Base-by-base conservation (phyloP, 1,140 invertebrate genomes). In the Potamilus streckersoni region DNA sequence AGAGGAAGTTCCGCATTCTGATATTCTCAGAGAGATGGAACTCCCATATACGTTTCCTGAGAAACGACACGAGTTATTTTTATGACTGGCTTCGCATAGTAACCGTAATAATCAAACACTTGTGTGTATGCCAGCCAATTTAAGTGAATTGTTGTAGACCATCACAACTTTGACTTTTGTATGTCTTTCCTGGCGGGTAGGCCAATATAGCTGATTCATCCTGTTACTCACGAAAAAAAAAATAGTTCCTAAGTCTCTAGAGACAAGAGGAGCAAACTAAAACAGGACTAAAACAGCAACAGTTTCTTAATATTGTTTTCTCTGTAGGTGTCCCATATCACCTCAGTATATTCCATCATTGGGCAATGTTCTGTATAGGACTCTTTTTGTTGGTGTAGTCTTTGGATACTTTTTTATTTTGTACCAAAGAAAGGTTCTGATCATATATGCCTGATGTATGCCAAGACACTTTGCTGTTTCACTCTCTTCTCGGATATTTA, bases 381-480 rank as follows among this genome's bases (percentile, higher is more conserved):
- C 31, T 11, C 20, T 5, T 38, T 60, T 74, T 55, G 49, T 31
- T 4, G 11, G 69, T 55, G 49, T 31, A 1, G 11, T 61, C 1
- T 12, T 57, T 31, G 71, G 71, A 23, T 55, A 73, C 11, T 57
- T 0, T 12, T 17, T 27, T 3, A 74, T 55, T 23, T 69, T 74
- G 31, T 60, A 13, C 38, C 63, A 67, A 16, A 74, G 67, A 23
- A 74, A 74, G 6, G 27, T 59, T 17, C 17, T 19, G 38, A 67
- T 69, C 67, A 27, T 14, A 20, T 74, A 69, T 31, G 38, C 73
- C 49, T 74, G 59, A 27, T 65, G 59, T 6, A 60, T 6, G 15
- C 64, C 56, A 4, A 73, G 23, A 49, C 66, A 73, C 49, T 73
- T 73, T 15, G 64, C 64, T 2, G 55, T 56, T 59, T 59, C 62